phyloP scores from a whole-genome alignment of 1,140 invertebrate genomes.

The Danaus melanippus region DNA sequence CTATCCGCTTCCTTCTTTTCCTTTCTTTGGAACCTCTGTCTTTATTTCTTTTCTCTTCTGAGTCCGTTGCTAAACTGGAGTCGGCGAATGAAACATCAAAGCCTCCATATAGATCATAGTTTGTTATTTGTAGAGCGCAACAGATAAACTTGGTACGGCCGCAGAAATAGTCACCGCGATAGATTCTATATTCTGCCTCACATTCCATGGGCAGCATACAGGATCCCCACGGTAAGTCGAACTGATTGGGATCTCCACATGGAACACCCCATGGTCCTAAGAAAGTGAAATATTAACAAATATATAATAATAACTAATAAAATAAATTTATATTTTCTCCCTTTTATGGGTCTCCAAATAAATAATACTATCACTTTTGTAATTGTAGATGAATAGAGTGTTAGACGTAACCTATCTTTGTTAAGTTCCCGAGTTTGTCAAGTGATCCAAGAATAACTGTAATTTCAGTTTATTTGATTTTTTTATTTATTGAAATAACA shows the following conservation, averaged over 20 bases:
- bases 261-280: conserved; percentile 55
- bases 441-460: no score
- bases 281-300: conserved; percentile 12
- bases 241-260: conserved; percentile 60
- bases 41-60: conserved; percentile 35
- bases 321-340: no score
- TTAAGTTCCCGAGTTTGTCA: no score
- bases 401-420: no score
- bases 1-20: conserved; percentile 17
- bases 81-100: conserved; percentile 51
- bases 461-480: no score
- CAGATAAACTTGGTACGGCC: conserved; percentile 51
- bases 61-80: conserved; percentile 36
- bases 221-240: conserved; percentile 53
- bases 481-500: no score
- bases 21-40: conserved; percentile 30
- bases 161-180: conserved; percentile 51
- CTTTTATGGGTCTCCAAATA: no score
- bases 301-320: not conserved
- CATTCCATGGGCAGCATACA: conserved; percentile 54
- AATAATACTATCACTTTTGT: no score
- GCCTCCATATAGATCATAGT: conserved; percentile 51
- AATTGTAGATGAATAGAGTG: no score
- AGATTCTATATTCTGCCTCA: conserved; percentile 52
- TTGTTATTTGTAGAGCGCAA: conserved; percentile 40